Conservation (phyloP, 2,113 vertebrate genomes). For the Ciconia stormi region DNA sequence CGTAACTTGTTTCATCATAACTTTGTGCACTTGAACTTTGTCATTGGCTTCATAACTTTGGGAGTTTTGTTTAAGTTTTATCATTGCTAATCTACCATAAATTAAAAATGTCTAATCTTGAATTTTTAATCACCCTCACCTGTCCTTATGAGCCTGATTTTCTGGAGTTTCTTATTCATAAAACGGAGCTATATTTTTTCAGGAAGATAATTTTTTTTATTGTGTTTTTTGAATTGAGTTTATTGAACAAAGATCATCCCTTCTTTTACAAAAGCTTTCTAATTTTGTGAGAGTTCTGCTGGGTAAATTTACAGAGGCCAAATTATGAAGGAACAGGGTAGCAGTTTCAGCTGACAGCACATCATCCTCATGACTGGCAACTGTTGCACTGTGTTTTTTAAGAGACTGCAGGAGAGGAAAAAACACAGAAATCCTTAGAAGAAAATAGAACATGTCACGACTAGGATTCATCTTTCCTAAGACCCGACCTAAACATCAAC, state of each 20-base stretch:
- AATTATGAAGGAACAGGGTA: background rate
- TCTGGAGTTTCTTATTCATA: background rate
- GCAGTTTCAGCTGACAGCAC: background rate
- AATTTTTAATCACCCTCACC: background rate
- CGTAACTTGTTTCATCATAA: conserved; percentile 55
- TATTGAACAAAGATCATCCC: background rate
- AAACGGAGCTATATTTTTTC: background rate
- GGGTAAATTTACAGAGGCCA: background rate
- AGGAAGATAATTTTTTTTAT: background rate
- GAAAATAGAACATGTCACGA: background rate
- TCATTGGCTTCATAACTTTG: background rate
- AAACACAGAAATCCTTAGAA: background rate
- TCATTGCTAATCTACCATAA: background rate
- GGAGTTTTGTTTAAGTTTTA: conserved; percentile 3
- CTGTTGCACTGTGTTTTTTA: background rate
- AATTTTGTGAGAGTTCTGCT: background rate
- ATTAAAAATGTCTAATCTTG: background rate
- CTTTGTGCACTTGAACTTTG: conserved; percentile 24
- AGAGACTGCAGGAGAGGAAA: background rate
- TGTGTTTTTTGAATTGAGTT: background rate
- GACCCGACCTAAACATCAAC: background rate
- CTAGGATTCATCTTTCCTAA: background rate
- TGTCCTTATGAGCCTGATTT: background rate
- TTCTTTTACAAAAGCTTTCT: background rate
- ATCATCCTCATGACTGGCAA: background rate